Evolutionary conservation across 1,140 invertebrate species (phyloP).

Genomic region (Mycetomoellerius zeteki): DNA sequence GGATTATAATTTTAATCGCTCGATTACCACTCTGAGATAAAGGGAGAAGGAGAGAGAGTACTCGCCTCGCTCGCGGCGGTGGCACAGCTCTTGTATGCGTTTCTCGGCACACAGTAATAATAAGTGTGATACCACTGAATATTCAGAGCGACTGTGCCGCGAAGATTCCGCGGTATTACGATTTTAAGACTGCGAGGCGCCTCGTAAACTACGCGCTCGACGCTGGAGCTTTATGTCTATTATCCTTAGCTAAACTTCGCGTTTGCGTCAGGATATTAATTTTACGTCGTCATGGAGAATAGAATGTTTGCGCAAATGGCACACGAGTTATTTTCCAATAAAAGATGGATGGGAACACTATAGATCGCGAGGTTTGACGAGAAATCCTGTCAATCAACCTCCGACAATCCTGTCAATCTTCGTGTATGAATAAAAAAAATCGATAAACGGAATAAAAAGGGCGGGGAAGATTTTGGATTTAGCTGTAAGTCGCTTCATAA

Average conservation of each 20-base stretch:
- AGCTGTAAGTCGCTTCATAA: conserved; percentile 45
- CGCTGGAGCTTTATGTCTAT: conserved; percentile 47
- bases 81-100: conserved; percentile 27
- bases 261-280: conserved; percentile 66
- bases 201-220: conserved; percentile 44
- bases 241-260: conserved; percentile 36
- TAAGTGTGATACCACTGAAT: conserved; percentile 63
- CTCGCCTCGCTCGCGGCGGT: no score
- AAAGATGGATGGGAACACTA: background rate
- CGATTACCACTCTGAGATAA: conserved; percentile 59
- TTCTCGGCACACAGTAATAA: conserved; percentile 61
- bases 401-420: conserved; percentile 6
- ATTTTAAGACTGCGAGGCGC: conserved; percentile 57
- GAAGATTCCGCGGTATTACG: conserved; percentile 59
- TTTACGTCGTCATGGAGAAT: conserved; percentile 32
- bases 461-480: conserved; percentile 25
- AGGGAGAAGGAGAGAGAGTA: background rate
- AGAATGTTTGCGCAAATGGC: conserved; percentile 3
- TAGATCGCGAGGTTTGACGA: background rate
- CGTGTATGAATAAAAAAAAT: background rate
- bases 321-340: conserved; percentile 16
- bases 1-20: conserved; percentile 75
- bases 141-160: conserved; percentile 57
- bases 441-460: conserved; percentile 1
- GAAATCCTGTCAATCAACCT: background rate